Evolutionary conservation across 2,113 vertebrate species (phyloP).

Genomic region (Paralichthys olivaceus): DNA sequence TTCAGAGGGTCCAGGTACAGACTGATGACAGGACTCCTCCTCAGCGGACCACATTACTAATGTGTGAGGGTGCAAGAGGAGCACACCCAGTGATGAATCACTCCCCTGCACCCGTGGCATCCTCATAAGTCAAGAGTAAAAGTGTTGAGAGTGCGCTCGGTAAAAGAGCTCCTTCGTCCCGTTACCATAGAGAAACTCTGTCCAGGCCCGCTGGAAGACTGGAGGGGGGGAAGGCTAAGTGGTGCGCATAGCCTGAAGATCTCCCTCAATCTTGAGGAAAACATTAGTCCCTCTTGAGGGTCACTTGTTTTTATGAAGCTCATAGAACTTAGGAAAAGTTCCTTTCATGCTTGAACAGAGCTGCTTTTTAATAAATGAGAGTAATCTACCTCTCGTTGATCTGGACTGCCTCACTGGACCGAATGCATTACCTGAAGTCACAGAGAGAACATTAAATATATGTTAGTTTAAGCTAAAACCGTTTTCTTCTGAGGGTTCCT

Average conservation of each 20-base stretch:
- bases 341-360: constrained; percentile 77
- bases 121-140: constrained; percentile 87
- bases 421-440: constrained; percentile 58
- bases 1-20: constrained; percentile 83
- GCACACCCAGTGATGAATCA: constrained; percentile 84
- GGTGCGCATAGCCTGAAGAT: constrained; percentile 80
- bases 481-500: constrained; percentile 57
- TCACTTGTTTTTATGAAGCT: constrained; percentile 67
- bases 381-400: constrained; percentile 67
- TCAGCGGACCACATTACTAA: constrained; percentile 87
- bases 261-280: constrained; percentile 81
- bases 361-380: constrained; percentile 78
- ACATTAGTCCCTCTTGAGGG: constrained; percentile 68
- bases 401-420: constrained; percentile 54
- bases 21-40: constrained; percentile 85
- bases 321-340: constrained; percentile 70
- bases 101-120: constrained; percentile 80
- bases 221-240: constrained; percentile 60
- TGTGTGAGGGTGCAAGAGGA: constrained; percentile 82
- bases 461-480: constrained; percentile 66
- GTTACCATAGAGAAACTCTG: constrained; percentile 66
- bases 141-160: constrained; percentile 74
- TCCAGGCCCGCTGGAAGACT: constrained; percentile 49
- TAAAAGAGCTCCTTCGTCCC: constrained; percentile 66
- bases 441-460: constrained; percentile 56